Evolutionary conservation across 2,113 vertebrate genomes (phyloP).

Genomic region (Corydoras sp.): DNA sequence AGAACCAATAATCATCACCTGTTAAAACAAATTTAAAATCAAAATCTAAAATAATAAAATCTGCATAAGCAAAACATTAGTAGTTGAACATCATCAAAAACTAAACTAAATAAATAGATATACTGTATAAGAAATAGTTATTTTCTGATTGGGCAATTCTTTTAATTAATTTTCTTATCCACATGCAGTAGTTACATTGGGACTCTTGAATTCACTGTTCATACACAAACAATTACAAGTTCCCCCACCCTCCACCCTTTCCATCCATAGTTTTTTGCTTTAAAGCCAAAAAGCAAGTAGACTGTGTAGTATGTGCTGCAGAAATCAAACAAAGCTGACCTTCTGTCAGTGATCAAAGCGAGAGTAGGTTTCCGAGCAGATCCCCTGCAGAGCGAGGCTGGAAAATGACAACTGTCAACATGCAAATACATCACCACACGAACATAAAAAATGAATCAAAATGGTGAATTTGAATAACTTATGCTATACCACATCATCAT

Average conservation of each 20-base stretch:
- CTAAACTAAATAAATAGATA: too few species aligned
- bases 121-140: too few species aligned
- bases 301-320: slow-evolving; percentile 46
- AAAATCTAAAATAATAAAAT: too few species aligned
- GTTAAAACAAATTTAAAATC: too few species aligned
- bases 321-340: slow-evolving; percentile 59
- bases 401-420: slow-evolving; percentile 3
- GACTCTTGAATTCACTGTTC: slow-evolving; percentile 25
- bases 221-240: slow-evolving; percentile 24
- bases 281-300: slow-evolving; percentile 52
- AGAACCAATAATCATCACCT: too few species aligned
- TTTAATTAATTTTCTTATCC: background rate
- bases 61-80: too few species aligned
- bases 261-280: slow-evolving; percentile 33
- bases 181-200: background rate
- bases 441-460: too few species aligned
- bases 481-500: too few species aligned
- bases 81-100: too few species aligned
- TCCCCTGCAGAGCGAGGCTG: slow-evolving; percentile 24
- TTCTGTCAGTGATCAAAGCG: slow-evolving; percentile 65
- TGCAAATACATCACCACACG: background rate
- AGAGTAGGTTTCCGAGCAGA: slow-evolving; percentile 29
- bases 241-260: background rate
- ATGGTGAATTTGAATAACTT: too few species aligned
- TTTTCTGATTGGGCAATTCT: too few species aligned